phyloP scores from a whole-genome alignment of 2,113 vertebrate species.

The Cebidichthys violaceus region DNA sequence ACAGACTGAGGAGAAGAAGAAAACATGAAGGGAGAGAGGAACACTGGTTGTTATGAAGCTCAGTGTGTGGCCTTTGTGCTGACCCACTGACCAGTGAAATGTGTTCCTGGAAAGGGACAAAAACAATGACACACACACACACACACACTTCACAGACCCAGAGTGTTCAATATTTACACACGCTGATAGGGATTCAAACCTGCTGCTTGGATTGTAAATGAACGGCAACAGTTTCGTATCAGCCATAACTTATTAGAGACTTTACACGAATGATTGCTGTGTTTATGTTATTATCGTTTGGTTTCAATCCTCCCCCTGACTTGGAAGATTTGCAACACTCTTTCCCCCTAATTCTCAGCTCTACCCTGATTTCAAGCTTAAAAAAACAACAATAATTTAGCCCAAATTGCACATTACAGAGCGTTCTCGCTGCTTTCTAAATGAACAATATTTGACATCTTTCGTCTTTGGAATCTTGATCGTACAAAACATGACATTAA shows the following conservation, averaged over 20 bases:
- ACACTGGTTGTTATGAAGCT: constrained; percentile 31
- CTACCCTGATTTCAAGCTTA: too few relatives aligned
- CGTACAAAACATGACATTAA: neutral
- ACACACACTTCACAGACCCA: neutral
- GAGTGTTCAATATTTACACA: constrained; percentile 33
- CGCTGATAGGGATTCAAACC: constrained; percentile 10
- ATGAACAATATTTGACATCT: neutral
- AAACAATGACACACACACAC: constrained; percentile 17
- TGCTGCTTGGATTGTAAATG: neutral
- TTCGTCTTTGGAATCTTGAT: too few relatives aligned
- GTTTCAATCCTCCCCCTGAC: too few relatives aligned
- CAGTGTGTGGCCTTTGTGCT: constrained; percentile 39
- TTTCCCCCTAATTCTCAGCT: too few relatives aligned
- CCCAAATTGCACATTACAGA: neutral
- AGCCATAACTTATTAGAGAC: too few relatives aligned
- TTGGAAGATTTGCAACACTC: too few relatives aligned
- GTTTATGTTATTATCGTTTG: neutral
- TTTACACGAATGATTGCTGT: too few relatives aligned
- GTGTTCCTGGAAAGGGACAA: constrained; percentile 39
- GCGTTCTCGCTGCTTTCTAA: too few relatives aligned
- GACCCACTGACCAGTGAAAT: constrained; percentile 29
- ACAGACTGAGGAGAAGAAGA: neutral
- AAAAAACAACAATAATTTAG: neutral
- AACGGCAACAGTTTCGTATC: too few relatives aligned
- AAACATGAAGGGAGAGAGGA: neutral